phyloP scores from a whole-genome alignment of 2,113 vertebrate species.

The Corythoichthys intestinalis region DNA sequence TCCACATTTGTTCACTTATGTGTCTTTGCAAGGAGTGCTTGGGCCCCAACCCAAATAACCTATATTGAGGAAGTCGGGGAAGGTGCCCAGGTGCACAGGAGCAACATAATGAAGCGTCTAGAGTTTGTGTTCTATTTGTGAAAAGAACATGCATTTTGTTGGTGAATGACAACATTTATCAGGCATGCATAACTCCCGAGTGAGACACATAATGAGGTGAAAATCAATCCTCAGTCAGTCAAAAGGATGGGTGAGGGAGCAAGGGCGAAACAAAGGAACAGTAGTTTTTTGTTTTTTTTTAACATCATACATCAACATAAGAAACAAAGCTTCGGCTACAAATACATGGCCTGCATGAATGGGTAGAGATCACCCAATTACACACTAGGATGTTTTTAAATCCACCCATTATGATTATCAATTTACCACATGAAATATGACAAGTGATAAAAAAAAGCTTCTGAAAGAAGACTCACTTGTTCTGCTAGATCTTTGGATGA shows the following conservation, averaged over 20 bases:
- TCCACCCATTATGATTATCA: neutral
- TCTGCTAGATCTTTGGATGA: conserved; percentile 62
- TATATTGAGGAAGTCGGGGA: conserved; percentile 50
- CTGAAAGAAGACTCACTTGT: conserved; percentile 60
- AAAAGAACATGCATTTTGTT: conserved; percentile 56
- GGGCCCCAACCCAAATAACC: conserved; percentile 48
- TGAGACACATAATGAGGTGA: conserved; percentile 59
- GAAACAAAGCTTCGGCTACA: neutral
- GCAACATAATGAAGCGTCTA: conserved; percentile 60
- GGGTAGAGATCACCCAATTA: neutral
- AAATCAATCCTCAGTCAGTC: conserved; percentile 54
- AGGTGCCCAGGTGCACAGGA: conserved; percentile 45
- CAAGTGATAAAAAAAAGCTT: neutral
- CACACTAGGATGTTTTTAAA: neutral
- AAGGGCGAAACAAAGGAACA: conserved; percentile 11
- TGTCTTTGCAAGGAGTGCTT: conserved; percentile 24
- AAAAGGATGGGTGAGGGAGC: conserved; percentile 22
- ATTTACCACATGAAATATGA: conserved; percentile 6
- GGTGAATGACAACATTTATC: conserved; percentile 67
- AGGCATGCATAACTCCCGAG: conserved; percentile 56
- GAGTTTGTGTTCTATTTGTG: conserved; percentile 70
- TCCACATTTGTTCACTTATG: conserved; percentile 33
- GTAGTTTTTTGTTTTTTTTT: neutral
- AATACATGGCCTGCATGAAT: neutral
- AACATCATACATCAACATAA: conserved; percentile 1